phyloP scores from a whole-genome alignment of 35 echinoderm and acorn worm species.

The Heliocidaris tuberculata region DNA sequence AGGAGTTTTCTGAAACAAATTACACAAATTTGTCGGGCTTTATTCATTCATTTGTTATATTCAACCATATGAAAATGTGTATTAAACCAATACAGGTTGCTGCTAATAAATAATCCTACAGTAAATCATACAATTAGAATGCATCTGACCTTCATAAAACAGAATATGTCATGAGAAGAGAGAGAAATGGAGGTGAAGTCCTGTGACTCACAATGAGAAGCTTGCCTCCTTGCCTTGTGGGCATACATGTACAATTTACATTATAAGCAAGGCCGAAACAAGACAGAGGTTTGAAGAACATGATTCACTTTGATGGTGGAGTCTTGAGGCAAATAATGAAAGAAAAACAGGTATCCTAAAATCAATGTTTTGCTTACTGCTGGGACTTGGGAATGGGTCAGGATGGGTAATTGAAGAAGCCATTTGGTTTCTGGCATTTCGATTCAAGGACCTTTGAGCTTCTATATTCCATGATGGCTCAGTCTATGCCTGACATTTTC shows the following conservation, averaged over 20 bases:
- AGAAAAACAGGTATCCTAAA: not conserved
- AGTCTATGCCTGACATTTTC: not conserved
- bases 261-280: not conserved
- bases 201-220: not conserved
- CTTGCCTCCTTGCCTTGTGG: not conserved
- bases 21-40: too few species aligned
- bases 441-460: not conserved
- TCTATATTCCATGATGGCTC: too few species aligned
- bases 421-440: not conserved
- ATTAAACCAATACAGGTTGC: too few species aligned
- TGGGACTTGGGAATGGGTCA: not conserved
- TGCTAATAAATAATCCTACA: too few species aligned
- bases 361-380: not conserved
- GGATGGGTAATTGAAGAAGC: not conserved
- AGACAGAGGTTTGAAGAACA: not conserved
- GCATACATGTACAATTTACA: not conserved
- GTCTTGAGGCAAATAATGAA: not conserved
- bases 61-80: too few species aligned
- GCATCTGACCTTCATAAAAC: not conserved
- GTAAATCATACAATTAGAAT: too few species aligned
- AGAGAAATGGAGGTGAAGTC: not conserved
- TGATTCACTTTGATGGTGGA: constrained; percentile 10
- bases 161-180: not conserved
- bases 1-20: too few species aligned
- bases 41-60: too few species aligned